Evolutionary conservation across 53 echinoderm and acorn worm genomes (phyloP).

Genomic region (Apostichopus leukothele): DNA sequence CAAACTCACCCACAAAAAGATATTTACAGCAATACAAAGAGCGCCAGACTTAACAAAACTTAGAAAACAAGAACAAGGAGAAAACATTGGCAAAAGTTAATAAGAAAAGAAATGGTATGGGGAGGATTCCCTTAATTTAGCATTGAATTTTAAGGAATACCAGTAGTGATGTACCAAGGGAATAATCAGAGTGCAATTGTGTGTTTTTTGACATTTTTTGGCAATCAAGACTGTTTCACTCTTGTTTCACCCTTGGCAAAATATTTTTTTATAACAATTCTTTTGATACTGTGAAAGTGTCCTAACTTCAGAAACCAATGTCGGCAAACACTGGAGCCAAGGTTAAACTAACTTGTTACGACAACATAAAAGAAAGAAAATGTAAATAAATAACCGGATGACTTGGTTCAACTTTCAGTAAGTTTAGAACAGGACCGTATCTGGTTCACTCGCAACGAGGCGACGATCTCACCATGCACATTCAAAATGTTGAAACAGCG

Average conservation of each 20-base stretch:
- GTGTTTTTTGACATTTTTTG: conserved; percentile 17
- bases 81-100: conserved; percentile 20
- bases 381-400: conserved; percentile 25
- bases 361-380: conserved; percentile 12
- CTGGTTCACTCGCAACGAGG: conserved; percentile 6
- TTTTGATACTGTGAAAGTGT: conserved; percentile 31
- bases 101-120: not conserved
- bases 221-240: not conserved
- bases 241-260: conserved; percentile 29
- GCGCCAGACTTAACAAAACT: conserved; percentile 50
- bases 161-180: not conserved
- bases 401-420: conserved; percentile 13
- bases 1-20: conserved; percentile 47
- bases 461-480: conserved; percentile 11
- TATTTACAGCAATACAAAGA: conserved; percentile 57
- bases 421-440: not conserved
- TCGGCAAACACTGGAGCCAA: conserved; percentile 50
- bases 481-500: conserved; percentile 22
- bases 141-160: conserved; percentile 20
- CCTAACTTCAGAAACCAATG: conserved; percentile 45
- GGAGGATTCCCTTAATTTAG: conserved; percentile 5
- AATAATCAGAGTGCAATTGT: conserved; percentile 30
- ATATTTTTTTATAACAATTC: not conserved
- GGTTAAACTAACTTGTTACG: conserved; percentile 17
- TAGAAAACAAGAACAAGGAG: conserved; percentile 45